These are phyloP conservation scores for Rynchops niger DNA, from an alignment of 2,113 vertebrate genomes.

Conservation along the genomic window DNA sequence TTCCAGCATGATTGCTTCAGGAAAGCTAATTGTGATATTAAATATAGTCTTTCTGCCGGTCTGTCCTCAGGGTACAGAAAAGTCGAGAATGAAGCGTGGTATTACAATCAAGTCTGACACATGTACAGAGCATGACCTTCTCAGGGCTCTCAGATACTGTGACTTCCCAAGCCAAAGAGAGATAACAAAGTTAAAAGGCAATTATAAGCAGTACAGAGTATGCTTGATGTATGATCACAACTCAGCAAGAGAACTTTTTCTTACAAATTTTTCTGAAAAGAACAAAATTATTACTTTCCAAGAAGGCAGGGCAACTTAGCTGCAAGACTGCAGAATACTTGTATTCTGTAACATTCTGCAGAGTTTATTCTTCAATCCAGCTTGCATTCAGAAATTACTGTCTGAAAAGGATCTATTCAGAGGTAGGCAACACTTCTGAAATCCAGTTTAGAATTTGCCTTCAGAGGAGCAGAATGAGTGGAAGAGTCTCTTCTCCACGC, in stretches of 20 bases:
- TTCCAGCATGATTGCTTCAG: background rate
- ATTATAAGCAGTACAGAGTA: background rate
- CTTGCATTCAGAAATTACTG: background rate
- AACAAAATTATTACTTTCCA: background rate
- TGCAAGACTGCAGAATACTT: background rate
- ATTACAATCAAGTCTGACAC: slow-evolving; percentile 52
- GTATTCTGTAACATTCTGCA: background rate
- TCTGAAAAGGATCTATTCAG: background rate
- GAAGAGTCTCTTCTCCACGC: background rate
- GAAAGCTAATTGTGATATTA: slow-evolving; percentile 56
- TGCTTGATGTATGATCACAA: background rate
- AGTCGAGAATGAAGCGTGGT: background rate
- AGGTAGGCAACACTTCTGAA: background rate
- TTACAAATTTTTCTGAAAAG: background rate
- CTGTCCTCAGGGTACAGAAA: slow-evolving; percentile 19
- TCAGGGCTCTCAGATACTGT: background rate
- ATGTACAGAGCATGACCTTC: slow-evolving; percentile 37
- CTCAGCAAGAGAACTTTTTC: background rate
- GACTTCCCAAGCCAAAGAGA: background rate
- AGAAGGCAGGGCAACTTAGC: background rate
- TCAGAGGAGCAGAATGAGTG: background rate
- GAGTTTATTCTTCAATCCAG: background rate
- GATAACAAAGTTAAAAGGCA: background rate
- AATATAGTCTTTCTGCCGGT: slow-evolving; percentile 21
- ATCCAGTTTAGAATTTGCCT: background rate